Conservation (phyloP, 2,113 vertebrate species). For the Zapornia atra region DNA sequence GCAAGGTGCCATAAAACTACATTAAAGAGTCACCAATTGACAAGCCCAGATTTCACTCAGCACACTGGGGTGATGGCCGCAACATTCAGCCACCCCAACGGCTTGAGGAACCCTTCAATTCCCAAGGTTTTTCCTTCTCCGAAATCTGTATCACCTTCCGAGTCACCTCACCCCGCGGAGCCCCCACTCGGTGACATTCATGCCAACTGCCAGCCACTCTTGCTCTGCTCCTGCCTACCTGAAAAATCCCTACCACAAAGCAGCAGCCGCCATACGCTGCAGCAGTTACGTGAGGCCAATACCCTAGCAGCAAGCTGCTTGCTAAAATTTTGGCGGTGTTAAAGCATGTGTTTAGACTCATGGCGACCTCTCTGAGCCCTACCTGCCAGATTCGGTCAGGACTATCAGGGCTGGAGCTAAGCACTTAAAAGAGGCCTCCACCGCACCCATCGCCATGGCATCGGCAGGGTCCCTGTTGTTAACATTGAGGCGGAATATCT, state of each 20-base stretch:
- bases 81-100: background rate
- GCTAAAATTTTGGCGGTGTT: background rate
- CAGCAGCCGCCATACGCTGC: background rate
- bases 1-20: background rate
- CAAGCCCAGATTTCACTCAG: background rate
- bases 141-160: background rate
- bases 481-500: conserved; percentile 78
- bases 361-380: conserved; percentile 77
- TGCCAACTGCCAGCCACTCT: conserved; percentile 68
- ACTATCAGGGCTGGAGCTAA: conserved; percentile 93
- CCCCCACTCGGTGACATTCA: conserved; percentile 38
- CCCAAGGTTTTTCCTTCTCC: background rate
- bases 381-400: conserved; percentile 98
- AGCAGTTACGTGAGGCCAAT: background rate
- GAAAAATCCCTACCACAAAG: background rate
- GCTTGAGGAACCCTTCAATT: background rate
- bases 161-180: background rate
- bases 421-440: conserved; percentile 98
- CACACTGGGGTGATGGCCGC: accelerated
- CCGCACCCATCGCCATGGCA: conserved; percentile 94
- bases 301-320: background rate
- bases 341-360: background rate
- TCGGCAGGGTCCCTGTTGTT: conserved; percentile 87
- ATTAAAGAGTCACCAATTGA: background rate
- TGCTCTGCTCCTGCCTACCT: conserved; percentile 64